Evolutionary conservation across 2,888 invertebrate genomes (phyloP).

Genomic region (Pyrrhia umbra): DNA sequence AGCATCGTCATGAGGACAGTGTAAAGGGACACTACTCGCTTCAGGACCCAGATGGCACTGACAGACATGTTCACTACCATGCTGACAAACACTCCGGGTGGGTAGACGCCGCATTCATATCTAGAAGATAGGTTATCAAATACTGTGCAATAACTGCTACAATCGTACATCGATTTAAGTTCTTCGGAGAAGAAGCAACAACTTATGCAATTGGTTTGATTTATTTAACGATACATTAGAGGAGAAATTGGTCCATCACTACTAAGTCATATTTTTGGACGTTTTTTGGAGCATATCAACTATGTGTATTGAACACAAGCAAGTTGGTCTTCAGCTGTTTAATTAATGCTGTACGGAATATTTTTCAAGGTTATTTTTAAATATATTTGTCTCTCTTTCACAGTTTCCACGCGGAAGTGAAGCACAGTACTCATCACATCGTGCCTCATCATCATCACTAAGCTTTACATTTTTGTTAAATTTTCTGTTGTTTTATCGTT

Average conservation of each 20-base stretch:
- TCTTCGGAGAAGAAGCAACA: too few relatives aligned
- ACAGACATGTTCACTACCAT: constrained; percentile 86
- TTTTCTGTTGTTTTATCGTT: not conserved
- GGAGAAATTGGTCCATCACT: too few relatives aligned
- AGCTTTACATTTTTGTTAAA: not conserved
- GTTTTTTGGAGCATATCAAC: too few relatives aligned
- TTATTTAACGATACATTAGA: too few relatives aligned
- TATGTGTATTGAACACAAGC: too few relatives aligned
- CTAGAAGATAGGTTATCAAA: too few relatives aligned
- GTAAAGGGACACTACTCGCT: constrained; percentile 90
- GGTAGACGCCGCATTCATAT: not conserved
- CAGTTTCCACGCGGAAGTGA: constrained; percentile 75
- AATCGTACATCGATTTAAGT: too few relatives aligned
- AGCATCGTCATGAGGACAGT: constrained; percentile 89
- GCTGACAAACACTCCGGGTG: constrained; percentile 81
- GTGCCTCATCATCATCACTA: constrained; percentile 68
- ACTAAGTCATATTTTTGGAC: too few relatives aligned
- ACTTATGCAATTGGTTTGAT: too few relatives aligned
- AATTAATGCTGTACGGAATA: not conserved
- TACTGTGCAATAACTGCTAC: not conserved
- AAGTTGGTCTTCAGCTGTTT: too few relatives aligned
- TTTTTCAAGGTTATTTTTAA: not conserved
- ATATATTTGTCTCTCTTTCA: constrained; percentile 46
- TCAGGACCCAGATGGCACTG: constrained; percentile 65
- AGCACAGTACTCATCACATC: constrained; percentile 70